Conservation (phyloP, 2,113 vertebrate genomes). For the Clarias magur region DNA sequence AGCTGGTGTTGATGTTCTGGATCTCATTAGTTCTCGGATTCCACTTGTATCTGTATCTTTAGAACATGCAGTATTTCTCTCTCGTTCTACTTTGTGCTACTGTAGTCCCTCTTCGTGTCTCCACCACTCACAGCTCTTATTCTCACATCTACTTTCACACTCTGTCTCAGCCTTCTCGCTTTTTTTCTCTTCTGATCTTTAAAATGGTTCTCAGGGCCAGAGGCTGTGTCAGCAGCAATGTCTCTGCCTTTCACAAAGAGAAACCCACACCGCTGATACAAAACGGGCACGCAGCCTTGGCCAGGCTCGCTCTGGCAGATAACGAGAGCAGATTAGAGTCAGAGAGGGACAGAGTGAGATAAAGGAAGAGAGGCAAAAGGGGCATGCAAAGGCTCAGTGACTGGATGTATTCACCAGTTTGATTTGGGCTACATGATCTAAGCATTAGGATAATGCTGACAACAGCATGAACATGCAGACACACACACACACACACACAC, state of each 20-base stretch:
- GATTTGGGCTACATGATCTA: neutral
- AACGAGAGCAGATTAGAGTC: neutral
- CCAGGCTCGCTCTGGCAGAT: neutral
- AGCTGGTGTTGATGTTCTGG: neutral
- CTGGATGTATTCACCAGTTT: neutral
- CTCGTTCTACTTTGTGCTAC: neutral
- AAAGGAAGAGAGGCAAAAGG: neutral
- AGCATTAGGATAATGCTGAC: neutral
- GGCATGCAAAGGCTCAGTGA: neutral
- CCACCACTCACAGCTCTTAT: neutral
- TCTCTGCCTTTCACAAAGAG: slow-evolving; percentile 53
- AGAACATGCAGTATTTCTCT: neutral
- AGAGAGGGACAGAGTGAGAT: neutral
- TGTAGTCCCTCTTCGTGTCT: neutral
- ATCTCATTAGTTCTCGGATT: neutral
- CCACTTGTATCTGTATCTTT: too few species aligned
- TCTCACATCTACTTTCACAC: neutral
- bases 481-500: too few species aligned
- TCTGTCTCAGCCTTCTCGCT: slow-evolving; percentile 8
- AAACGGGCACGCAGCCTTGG: neutral
- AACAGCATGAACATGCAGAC: neutral
- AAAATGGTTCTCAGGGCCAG: neutral
- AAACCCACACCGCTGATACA: slow-evolving; percentile 28
- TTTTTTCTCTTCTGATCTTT: neutral
- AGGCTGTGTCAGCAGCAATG: slow-evolving; percentile 20